Base-by-base conservation (phyloP, 2,113 vertebrate genomes). In the Callithrix jacchus region DNA sequence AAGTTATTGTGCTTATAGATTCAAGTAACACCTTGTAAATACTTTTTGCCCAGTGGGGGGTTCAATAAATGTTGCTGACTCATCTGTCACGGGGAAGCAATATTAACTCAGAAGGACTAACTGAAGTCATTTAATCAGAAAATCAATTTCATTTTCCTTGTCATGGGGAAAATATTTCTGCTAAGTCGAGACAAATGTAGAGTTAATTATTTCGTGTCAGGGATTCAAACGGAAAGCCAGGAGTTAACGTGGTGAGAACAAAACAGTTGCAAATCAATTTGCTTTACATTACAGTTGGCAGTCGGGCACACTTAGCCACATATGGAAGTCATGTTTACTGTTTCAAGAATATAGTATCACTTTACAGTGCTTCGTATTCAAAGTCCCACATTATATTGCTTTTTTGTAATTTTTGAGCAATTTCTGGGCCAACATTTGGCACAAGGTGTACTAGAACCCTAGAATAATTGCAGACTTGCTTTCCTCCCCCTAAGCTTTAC, bases 11-110 rank as follows among this genome's bases (percentile, higher is more conserved):
- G 87, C 97, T 91, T 93, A 91, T 18, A 95, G 90, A 84, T 89
- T 96, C 74, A 71, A 42, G 68, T 80, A 92, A 92, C 97, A 97
- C 97, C 96, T 96, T 96, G 87, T 97, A 98, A 97, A 98, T 95
- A 95, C 94, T 83, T 97, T 90, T 94, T 73, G 76, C 90, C 93
- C 73, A 54, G 93, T 30, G 37, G 94, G 94, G 83, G 42, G 52
- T 79, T 92, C 95, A 68, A 87, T 96, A 96, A 97, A 97, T 81
- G 68, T 45, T 90, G 85, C 96, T 97, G 90, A 95, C 88, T 95
- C 94, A 79, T 96, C 93, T 89, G 87, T 94, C 94, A 87, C 74
- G 47, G 58, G 61, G 87, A 84, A 68, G 56, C 66, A 92, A 58
- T 89, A 92, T 95, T 96, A 95, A 95, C 88, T 86, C 77, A 11